Evolutionary conservation across 1,140 invertebrate genomes (phyloP).

Genomic region (Drosophila miranda): DNA sequence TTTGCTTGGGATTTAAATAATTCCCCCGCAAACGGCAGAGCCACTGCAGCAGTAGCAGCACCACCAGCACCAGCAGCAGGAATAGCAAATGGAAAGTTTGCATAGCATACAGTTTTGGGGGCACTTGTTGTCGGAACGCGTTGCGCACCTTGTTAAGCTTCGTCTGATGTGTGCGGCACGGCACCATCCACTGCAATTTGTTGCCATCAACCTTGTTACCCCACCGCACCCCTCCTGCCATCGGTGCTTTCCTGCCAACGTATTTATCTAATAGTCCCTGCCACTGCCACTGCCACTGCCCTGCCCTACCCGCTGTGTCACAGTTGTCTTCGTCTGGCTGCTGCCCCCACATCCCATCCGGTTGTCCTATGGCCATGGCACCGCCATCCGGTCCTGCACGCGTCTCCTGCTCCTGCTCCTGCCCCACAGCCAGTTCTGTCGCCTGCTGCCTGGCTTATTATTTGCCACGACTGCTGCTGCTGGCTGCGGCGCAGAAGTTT

Average conservation of each 20-base stretch:
- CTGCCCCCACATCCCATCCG: conserved; percentile 25
- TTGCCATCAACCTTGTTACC: conserved; percentile 52
- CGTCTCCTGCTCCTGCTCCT: background rate
- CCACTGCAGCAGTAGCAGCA: conserved; percentile 12
- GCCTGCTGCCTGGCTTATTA: conserved; percentile 73
- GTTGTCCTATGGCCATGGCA: background rate
- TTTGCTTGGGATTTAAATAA: conserved; percentile 18
- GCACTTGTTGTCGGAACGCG: conserved; percentile 36
- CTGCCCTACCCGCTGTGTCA: conserved; percentile 31
- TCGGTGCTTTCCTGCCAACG: conserved; percentile 31
- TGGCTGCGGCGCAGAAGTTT: conserved; percentile 69
- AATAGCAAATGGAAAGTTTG: conserved; percentile 10
- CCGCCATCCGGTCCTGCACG: background rate
- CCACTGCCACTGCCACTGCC: conserved; percentile 42
- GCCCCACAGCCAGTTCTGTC: background rate
- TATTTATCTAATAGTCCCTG: conserved; percentile 79
- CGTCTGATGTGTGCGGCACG: conserved; percentile 19
- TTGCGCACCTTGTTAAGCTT: conserved; percentile 53
- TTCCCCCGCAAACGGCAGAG: conserved; percentile 15
- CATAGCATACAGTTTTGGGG: conserved; percentile 39
- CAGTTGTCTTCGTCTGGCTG: conserved; percentile 70
- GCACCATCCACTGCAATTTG: conserved; percentile 49
- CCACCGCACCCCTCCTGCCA: conserved; percentile 18
- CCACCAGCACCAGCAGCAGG: too few species aligned
- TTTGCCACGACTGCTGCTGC: conserved; percentile 68